phyloP scores from a whole-genome alignment of 2,797 vertebrate species.

The Triplophysa bombifrons region DNA sequence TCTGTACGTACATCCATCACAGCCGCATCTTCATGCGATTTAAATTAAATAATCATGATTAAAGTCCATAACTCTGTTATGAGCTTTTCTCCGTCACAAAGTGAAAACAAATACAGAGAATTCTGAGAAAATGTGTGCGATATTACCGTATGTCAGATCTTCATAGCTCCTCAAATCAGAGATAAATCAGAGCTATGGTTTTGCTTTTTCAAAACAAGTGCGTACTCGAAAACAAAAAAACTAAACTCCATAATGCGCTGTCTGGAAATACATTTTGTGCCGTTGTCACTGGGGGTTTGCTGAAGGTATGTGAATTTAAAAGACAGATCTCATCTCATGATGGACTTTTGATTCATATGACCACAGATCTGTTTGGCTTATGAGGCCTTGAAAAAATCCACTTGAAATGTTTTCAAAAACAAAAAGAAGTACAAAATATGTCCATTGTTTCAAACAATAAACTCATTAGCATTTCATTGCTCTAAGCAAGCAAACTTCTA shows the following conservation, averaged over 20 bases:
- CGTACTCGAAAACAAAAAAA: not conserved
- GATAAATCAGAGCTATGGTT: constrained; percentile 1
- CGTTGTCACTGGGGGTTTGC: constrained; percentile 34
- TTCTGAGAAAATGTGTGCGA: not conserved
- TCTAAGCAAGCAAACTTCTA: constrained; percentile 52
- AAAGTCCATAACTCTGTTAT: not conserved
- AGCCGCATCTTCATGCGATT: not conserved
- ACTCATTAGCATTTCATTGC: constrained; percentile 71
- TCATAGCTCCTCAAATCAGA: not conserved
- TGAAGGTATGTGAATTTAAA: constrained; percentile 25
- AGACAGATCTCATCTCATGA: constrained; percentile 17
- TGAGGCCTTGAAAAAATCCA: constrained; percentile 59
- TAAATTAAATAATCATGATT: not conserved
- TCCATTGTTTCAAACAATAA: constrained; percentile 58
- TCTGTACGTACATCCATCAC: not conserved
- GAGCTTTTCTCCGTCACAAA: not conserved
- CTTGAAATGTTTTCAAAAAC: constrained; percentile 12
- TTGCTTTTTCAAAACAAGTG: constrained; percentile 1
- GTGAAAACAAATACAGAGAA: not conserved
- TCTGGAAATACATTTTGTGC: constrained; percentile 23
- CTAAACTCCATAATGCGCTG: not conserved
- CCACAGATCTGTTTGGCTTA: constrained; percentile 60
- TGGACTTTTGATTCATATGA: constrained; percentile 49
- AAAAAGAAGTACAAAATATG: not conserved
- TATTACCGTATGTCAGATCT: constrained; percentile 1